Evolutionary conservation across 2,113 vertebrate genomes (phyloP).

Genomic region (Alethe diademata): DNA sequence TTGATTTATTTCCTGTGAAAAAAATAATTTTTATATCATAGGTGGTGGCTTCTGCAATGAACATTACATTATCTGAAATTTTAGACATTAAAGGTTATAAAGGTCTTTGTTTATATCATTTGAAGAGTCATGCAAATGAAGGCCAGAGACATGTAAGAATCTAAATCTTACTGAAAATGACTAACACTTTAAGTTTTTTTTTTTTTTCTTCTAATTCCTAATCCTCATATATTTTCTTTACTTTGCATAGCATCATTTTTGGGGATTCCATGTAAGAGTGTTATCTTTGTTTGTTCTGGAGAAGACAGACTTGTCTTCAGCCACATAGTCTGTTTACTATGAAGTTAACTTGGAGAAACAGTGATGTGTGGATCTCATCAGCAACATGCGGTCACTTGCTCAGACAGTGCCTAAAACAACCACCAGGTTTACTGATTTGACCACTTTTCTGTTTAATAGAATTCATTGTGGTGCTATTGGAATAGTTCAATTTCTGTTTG

Average conservation of each 20-base stretch:
- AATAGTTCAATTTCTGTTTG: conserved; percentile 15
- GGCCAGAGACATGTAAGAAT: neutral
- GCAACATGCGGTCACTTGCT: neutral
- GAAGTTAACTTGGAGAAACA: neutral
- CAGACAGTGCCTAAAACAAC: neutral
- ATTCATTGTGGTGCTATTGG: neutral
- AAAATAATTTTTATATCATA: neutral
- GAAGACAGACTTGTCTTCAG: neutral
- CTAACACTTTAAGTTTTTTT: fast-evolving
- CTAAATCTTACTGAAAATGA: neutral
- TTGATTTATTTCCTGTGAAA: neutral
- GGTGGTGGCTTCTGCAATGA: neutral
- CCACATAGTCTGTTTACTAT: neutral
- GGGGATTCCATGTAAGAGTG: neutral
- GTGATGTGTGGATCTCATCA: neutral
- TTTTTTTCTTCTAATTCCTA: neutral
- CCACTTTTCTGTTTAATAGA: neutral
- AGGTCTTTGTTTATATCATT: neutral
- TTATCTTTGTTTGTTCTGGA: neutral
- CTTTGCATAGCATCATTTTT: neutral
- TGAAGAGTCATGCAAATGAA: neutral
- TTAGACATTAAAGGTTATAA: neutral
- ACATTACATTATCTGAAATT: neutral
- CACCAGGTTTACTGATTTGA: neutral
- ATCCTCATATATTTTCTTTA: neutral